phyloP scores from a whole-genome alignment of 2,797 vertebrate genomes.

The Apogon talboti region DNA sequence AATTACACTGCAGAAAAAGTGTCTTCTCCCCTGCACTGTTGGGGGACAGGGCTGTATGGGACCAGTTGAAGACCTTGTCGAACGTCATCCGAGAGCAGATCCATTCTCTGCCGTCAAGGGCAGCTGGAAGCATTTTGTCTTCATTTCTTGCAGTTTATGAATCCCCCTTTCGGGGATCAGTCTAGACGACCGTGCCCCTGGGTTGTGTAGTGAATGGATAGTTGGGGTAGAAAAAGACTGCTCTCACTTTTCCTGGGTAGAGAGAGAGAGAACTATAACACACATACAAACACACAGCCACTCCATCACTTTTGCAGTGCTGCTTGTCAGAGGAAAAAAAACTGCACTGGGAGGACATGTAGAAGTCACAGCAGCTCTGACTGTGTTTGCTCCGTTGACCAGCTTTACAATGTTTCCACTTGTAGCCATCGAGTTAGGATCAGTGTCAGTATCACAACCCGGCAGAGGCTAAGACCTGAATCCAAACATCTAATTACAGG shows the following conservation, averaged over 20 bases:
- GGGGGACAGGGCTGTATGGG: slow-evolving; percentile 28
- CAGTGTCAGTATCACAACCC: slow-evolving; percentile 8
- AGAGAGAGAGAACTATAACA: background rate
- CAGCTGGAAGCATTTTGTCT: slow-evolving; percentile 66
- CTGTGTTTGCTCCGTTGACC: slow-evolving; percentile 1
- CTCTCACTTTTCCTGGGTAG: slow-evolving; percentile 36
- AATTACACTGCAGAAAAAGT: slow-evolving; percentile 59
- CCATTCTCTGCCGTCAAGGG: slow-evolving; percentile 7
- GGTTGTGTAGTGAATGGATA: slow-evolving; percentile 9
- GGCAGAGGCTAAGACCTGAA: background rate
- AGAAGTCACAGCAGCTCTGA: background rate
- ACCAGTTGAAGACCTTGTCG: slow-evolving; percentile 19
- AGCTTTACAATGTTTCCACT: slow-evolving; percentile 7
- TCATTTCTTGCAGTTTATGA: slow-evolving; percentile 64
- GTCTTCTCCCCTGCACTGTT: slow-evolving; percentile 36
- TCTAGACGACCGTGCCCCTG: slow-evolving; percentile 41
- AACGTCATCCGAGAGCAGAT: slow-evolving; percentile 6
- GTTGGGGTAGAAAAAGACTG: slow-evolving; percentile 31
- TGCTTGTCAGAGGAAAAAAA: slow-evolving; percentile 18
- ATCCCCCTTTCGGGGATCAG: slow-evolving; percentile 37
- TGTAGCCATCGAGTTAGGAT: background rate
- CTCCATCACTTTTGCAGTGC: slow-evolving; percentile 35
- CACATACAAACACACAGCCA: slow-evolving; percentile 19
- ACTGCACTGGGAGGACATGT: background rate
- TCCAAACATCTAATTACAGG: background rate